These are phyloP conservation scores for Acyrthosiphon pisum DNA, from an alignment of 1,140 invertebrate genomes.

Conservation along the genomic window DNA sequence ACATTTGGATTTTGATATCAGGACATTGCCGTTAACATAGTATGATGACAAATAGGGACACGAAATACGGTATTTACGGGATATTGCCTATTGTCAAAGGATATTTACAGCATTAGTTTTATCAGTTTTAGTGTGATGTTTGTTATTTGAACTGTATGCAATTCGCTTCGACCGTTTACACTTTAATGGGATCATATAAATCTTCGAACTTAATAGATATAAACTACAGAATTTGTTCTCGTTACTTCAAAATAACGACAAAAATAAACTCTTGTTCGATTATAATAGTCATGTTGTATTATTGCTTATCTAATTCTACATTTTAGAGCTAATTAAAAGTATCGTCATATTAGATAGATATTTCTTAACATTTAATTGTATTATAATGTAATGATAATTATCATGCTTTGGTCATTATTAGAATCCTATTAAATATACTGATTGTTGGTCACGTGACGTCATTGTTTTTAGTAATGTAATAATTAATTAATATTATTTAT, in stretches of 20 bases:
- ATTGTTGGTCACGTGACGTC: not conserved
- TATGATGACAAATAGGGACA: not conserved
- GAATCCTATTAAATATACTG: not conserved
- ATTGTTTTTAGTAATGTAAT: not conserved
- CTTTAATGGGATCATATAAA: not conserved
- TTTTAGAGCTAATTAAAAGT: not conserved
- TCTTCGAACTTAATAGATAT: not conserved
- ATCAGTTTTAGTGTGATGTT: not conserved
- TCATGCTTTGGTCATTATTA: not conserved
- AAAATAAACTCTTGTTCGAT: not conserved
- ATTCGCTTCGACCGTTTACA: not conserved
- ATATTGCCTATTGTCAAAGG: not conserved
- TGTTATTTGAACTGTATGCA: not conserved
- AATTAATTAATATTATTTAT: not conserved
- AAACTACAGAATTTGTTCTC: not conserved
- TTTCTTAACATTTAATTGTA: not conserved
- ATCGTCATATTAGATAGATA: not conserved
- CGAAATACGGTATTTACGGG: not conserved
- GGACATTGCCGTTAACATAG: not conserved
- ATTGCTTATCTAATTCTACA: not conserved
- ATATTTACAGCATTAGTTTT: not conserved
- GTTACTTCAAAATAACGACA: not conserved
- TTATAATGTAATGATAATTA: not conserved
- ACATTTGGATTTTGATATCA: constrained; percentile 22
- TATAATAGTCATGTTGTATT: not conserved